phyloP scores from a whole-genome alignment of 2,888 invertebrate genomes.

The Cartodere bifasciata region DNA sequence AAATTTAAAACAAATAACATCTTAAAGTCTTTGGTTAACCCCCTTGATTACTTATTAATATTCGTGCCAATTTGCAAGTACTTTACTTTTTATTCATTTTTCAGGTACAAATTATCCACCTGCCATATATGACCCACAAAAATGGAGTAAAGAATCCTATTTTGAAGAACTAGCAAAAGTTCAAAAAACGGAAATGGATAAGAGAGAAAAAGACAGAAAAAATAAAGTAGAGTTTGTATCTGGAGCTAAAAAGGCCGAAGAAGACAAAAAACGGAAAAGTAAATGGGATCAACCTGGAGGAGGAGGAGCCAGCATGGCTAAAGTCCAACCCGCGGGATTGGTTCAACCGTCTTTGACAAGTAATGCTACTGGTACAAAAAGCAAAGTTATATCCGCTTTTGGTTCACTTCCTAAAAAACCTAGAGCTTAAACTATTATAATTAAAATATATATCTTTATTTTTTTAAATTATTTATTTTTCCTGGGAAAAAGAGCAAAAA shows the following conservation, averaged over 20 bases:
- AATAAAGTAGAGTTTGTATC: conserved; percentile 73
- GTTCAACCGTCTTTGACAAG: conserved; percentile 65
- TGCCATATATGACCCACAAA: conserved; percentile 82
- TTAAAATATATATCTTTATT: conserved; percentile 4
- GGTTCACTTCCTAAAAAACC: conserved; percentile 80
- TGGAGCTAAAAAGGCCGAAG: conserved; percentile 51
- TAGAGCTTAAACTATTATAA: conserved; percentile 34
- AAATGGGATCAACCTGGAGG: conserved; percentile 86
- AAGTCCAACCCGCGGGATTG: conserved; percentile 54
- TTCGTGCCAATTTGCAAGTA: too few species aligned
- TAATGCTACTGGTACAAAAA: conserved; percentile 77
- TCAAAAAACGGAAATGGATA: conserved; percentile 86
- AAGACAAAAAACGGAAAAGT: conserved; percentile 75
- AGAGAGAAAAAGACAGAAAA: conserved; percentile 79
- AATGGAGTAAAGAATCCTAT: conserved; percentile 85
- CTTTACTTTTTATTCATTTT: too few species aligned
- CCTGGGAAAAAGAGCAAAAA: too few species aligned
- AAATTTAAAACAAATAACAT: too few species aligned
- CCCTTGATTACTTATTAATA: too few species aligned
- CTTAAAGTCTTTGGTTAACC: too few species aligned
- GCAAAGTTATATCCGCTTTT: conserved; percentile 86
- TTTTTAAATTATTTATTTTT: conserved; percentile 1
- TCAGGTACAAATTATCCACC: conserved; percentile 84
- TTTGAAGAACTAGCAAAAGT: conserved; percentile 85
- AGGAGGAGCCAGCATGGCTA: conserved; percentile 39